Percentiles rank a stretch among this genome's conserved stretches.
Conservation (phyloP, 2,888 invertebrate species). For the Thumatha senex region DNA sequence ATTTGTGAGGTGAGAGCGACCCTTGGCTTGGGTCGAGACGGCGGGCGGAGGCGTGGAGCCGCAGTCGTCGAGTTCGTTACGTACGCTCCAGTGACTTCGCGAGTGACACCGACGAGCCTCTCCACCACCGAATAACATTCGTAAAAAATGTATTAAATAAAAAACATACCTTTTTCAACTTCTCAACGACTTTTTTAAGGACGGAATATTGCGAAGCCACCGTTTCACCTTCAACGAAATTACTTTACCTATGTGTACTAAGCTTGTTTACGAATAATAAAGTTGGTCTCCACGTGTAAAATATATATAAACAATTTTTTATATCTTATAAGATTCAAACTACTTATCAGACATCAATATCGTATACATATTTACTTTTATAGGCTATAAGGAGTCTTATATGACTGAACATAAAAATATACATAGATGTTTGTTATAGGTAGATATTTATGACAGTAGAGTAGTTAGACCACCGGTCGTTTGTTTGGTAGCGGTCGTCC, state of each 20-base stretch:
- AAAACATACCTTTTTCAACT: conserved; percentile 68
- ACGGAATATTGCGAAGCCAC: conserved; percentile 48
- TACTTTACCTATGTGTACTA: conserved; percentile 24
- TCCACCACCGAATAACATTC: conserved; percentile 66
- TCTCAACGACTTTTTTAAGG: conserved; percentile 58
- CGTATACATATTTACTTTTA: conserved; percentile 29
- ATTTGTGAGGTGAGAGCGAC: conserved; percentile 39
- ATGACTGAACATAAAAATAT: conserved; percentile 25
- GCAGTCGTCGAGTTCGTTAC: conserved; percentile 71
- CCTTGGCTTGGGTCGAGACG: conserved; percentile 23
- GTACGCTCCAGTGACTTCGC: conserved; percentile 68
- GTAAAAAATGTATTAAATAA: conserved; percentile 68
- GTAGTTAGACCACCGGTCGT: conserved; percentile 19
- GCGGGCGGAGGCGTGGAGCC: conserved; percentile 40
- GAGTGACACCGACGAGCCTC: conserved; percentile 73
- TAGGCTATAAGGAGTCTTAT: conserved; percentile 20
- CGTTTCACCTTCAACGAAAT: conserved; percentile 42
- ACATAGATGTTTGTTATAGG: conserved; percentile 29
- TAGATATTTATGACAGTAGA: conserved; percentile 33
- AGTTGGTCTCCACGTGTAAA: conserved; percentile 11
- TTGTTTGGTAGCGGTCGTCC: conserved; percentile 20
- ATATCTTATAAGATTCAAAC: conserved; percentile 29
- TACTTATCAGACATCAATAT: conserved; percentile 26
- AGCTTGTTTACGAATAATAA: conserved; percentile 20
- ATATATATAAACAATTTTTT: conserved; percentile 1